Evolutionary conservation across 2,888 invertebrate genomes (phyloP).

Genomic region (Cryptocephalus moraei): DNA sequence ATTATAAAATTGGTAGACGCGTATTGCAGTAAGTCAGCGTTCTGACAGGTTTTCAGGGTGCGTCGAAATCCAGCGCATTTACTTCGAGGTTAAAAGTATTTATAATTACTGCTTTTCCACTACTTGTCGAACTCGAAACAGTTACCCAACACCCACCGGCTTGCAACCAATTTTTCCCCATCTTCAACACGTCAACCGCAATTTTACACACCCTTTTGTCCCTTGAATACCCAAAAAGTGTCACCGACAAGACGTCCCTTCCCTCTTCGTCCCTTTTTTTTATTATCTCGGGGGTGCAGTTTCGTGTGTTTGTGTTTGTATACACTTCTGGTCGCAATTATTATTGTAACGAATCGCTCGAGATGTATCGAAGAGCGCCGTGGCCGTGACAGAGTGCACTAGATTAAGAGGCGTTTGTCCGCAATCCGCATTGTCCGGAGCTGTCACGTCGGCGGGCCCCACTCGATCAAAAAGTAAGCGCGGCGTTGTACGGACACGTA

Average conservation of each 20-base stretch:
- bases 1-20: no score
- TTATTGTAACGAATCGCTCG: slow-evolving; percentile 13
- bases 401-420: slow-evolving; percentile 27
- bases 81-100: no score
- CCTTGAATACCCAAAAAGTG: background rate
- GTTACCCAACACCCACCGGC: no score
- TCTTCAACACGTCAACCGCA: no score
- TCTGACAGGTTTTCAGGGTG: no score
- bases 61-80: no score
- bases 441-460: slow-evolving; percentile 28
- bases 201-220: no score
- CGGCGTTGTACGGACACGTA: slow-evolving; percentile 14
- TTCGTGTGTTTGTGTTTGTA: slow-evolving; percentile 1
- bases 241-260: background rate
- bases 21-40: no score
- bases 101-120: no score
- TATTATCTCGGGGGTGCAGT: slow-evolving; percentile 8
- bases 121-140: no score
- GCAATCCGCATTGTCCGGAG: slow-evolving; percentile 23
- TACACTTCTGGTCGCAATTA: background rate
- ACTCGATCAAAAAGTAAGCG: slow-evolving; percentile 32
- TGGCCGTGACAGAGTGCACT: slow-evolving; percentile 34
- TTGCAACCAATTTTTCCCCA: no score
- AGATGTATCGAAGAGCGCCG: slow-evolving; percentile 19
- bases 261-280: slow-evolving; percentile 1